A percentile compares a stretch with the other conserved stretches of the same genome.
These are phyloP conservation scores for Papilio polyxenes DNA, from an alignment of 1,140 invertebrate species.

Conservation along the genomic window DNA sequence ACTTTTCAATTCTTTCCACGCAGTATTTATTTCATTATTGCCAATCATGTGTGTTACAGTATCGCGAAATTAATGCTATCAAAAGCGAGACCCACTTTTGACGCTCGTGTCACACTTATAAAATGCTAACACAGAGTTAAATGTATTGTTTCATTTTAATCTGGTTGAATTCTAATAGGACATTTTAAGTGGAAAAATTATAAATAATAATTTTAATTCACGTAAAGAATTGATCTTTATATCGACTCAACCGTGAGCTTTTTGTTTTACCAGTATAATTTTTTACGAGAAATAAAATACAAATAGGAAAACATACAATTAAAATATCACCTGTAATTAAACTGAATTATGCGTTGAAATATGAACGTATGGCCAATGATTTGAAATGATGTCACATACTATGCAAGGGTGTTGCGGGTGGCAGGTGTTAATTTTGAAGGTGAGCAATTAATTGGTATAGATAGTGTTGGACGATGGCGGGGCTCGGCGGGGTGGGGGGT, in stretches of 20 bases:
- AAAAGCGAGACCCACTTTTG: conserved; percentile 22
- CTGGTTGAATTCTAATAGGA: conserved; percentile 8
- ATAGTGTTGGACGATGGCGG: conserved; percentile 51
- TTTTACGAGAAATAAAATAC: not conserved
- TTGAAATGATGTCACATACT: not conserved
- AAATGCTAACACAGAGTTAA: conserved; percentile 29
- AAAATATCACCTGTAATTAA: not conserved
- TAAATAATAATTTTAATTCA: conserved; percentile 17
- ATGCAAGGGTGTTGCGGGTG: not conserved
- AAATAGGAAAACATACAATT: not conserved
- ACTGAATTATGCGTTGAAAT: not conserved
- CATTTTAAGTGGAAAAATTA: conserved; percentile 14
- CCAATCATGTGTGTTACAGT: conserved; percentile 15
- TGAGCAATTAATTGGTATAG: conserved; percentile 24
- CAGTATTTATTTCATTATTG: conserved; percentile 32
- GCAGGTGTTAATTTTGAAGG: conserved; percentile 33
- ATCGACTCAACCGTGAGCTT: conserved; percentile 2
- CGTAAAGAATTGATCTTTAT: conserved; percentile 21
- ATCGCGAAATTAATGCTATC: conserved; percentile 21
- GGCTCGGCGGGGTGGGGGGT: conserved; percentile 61
- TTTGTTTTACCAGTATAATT: not conserved
- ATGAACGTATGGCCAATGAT: not conserved
- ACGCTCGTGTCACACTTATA: conserved; percentile 32
- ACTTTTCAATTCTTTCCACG: conserved; percentile 38
- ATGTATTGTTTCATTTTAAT: conserved; percentile 23